Conservation (phyloP, 2,888 invertebrate genomes). For the Esperia sulphurella region DNA sequence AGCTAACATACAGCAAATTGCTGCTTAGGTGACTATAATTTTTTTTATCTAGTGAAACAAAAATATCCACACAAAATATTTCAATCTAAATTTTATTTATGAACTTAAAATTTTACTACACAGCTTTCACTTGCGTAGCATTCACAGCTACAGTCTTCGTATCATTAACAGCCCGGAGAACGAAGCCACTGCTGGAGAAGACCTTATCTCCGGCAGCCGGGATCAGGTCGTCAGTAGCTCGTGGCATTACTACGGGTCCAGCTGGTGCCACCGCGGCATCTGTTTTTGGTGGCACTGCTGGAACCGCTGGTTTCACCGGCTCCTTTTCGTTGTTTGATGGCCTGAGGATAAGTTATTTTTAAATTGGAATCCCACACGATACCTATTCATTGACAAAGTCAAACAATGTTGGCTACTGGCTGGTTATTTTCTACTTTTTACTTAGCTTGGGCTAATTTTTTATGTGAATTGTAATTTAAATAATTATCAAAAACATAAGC, state of each 20-base stretch:
- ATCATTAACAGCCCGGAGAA: constrained; percentile 36
- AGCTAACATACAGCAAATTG: no score
- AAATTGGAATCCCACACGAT: no score
- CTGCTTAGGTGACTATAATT: no score
- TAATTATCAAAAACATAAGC: no score
- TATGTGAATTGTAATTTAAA: no score
- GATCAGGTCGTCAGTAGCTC: constrained; percentile 22
- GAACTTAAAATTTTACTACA: neutral
- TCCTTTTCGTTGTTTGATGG: constrained; percentile 46
- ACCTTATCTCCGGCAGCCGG: constrained; percentile 39
- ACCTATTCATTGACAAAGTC: no score
- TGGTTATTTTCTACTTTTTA: no score
- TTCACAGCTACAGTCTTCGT: constrained; percentile 14
- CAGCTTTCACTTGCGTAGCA: constrained; percentile 6
- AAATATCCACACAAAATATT: neutral
- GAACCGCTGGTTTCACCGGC: constrained; percentile 12
- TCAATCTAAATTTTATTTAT: constrained; percentile 5
- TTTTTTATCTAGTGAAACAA: no score
- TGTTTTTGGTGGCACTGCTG: neutral
- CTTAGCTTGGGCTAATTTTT: no score
- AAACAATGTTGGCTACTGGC: no score
- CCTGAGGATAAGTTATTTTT: constrained; percentile 20
- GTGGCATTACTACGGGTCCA: constrained; percentile 22
- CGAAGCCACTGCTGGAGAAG: constrained; percentile 44
- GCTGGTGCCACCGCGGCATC: constrained; percentile 6